These are phyloP conservation scores for Chunga burmeisteri DNA, from an alignment of 2,113 vertebrate species.

Conservation along the genomic window DNA sequence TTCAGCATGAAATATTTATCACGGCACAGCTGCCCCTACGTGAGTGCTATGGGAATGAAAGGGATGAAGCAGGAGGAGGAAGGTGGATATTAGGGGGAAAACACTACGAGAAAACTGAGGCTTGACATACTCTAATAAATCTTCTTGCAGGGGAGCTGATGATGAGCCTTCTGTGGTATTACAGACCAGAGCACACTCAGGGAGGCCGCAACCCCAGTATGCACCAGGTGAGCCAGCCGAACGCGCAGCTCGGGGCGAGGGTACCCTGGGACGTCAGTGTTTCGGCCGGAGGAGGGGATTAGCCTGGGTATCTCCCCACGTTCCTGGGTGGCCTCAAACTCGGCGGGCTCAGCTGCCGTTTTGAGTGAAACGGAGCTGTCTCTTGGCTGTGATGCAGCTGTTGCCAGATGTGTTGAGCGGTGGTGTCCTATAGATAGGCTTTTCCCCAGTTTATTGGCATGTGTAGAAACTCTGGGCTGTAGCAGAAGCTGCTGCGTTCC, in stretches of 20 bases:
- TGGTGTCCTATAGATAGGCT: neutral
- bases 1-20: conserved; percentile 36
- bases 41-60: neutral
- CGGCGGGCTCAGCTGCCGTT: neutral
- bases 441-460: neutral
- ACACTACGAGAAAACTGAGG: neutral
- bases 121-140: neutral
- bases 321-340: neutral
- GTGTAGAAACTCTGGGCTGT: neutral
- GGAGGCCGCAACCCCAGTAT: conserved; percentile 89
- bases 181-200: conserved; percentile 98
- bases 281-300: neutral
- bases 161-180: conserved; percentile 99
- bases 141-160: conserved; percentile 89
- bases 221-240: conserved; percentile 86
- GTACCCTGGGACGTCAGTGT: rapidly evolving
- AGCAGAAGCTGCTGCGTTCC: neutral
- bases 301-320: neutral
- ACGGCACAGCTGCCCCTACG: neutral
- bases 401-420: neutral
- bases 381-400: neutral
- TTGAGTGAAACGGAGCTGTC: neutral
- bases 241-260: rapidly evolving
- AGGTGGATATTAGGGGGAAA: neutral
- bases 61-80: neutral